These are phyloP conservation scores for Philopotamus ludificatus DNA, from an alignment of 1,140 invertebrate genomes.

Conservation along the genomic window DNA sequence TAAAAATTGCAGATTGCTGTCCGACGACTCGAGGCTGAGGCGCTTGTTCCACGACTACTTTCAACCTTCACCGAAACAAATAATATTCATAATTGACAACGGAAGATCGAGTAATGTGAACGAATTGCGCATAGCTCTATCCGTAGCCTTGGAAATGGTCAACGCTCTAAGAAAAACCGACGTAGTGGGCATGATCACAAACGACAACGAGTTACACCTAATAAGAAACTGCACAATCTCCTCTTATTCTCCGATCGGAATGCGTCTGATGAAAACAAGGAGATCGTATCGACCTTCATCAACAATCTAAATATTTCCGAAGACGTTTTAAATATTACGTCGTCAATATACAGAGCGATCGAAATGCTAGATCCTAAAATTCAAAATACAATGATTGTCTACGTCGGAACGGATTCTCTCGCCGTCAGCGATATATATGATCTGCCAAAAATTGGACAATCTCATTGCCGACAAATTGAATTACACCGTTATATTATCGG, in stretches of 20 bases:
- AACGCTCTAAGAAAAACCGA: conserved; percentile 49
- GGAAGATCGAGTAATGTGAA: conserved; percentile 43
- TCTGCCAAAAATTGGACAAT: background rate
- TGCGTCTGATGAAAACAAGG: conserved; percentile 24
- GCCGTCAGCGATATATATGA: background rate
- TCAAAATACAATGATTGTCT: conserved; percentile 7
- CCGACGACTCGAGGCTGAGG: conserved; percentile 48
- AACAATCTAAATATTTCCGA: background rate
- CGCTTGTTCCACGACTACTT: conserved; percentile 52
- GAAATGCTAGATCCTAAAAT: background rate
- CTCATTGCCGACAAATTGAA: background rate
- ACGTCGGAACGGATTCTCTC: conserved; percentile 4
- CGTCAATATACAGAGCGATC: background rate
- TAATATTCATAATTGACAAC: conserved; percentile 52
- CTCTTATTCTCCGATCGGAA: conserved; percentile 2
- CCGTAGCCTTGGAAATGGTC: conserved; percentile 48
- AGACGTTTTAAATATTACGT: conserved; percentile 1
- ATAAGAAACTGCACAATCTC: conserved; percentile 42
- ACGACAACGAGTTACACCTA: background rate
- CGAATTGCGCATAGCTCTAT: conserved; percentile 48
- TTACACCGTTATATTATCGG: conserved; percentile 46
- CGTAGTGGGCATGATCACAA: conserved; percentile 39
- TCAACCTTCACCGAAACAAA: conserved; percentile 50
- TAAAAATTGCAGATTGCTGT: conserved; percentile 49
- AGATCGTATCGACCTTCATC: conserved; percentile 1